Percentiles rank a stretch among this genome's conserved stretches.
Evolutionary conservation across 1,140 invertebrate genomes (phyloP).

Genomic region (Drosophila biarmipes): DNA sequence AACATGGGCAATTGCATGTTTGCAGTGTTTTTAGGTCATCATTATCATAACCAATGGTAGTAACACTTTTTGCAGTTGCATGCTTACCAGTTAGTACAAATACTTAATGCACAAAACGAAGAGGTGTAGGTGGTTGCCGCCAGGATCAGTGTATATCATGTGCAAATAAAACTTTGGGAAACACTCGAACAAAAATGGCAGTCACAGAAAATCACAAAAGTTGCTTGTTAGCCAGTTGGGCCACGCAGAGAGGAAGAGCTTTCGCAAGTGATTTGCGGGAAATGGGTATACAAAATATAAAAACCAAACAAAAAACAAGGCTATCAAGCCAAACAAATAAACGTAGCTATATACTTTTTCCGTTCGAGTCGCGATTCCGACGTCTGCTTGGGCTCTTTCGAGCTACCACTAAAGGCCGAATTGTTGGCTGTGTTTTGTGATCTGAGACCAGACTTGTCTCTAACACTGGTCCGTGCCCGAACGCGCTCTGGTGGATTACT

Average conservation of each 20-base stretch:
- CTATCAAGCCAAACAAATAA: background rate
- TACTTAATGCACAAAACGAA: background rate
- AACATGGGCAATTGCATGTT: slow-evolving; percentile 5
- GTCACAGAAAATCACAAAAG: slow-evolving; percentile 6
- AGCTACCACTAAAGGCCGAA: background rate
- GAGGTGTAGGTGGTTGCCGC: background rate
- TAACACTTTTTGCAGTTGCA: background rate
- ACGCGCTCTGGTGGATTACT: slow-evolving; percentile 71
- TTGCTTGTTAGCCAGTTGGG: background rate
- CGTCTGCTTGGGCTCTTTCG: background rate
- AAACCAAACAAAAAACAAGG: slow-evolving; percentile 11
- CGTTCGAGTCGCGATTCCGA: slow-evolving; percentile 37
- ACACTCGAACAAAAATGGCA: background rate
- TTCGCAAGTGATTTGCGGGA: slow-evolving; percentile 6
- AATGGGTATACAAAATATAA: background rate
- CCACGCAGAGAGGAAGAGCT: slow-evolving; percentile 6
- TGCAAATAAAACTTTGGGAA: background rate
- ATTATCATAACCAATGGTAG: background rate
- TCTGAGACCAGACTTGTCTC: slow-evolving; percentile 32
- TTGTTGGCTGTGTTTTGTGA: slow-evolving; percentile 23
- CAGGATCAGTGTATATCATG: background rate
- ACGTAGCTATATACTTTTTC: slow-evolving; percentile 9
- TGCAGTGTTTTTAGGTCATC: slow-evolving; percentile 34
- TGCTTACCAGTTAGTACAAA: background rate
- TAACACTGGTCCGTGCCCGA: slow-evolving; percentile 62